phyloP scores from a whole-genome alignment of 2,113 vertebrate genomes.

The Oreocharis arfaki region DNA sequence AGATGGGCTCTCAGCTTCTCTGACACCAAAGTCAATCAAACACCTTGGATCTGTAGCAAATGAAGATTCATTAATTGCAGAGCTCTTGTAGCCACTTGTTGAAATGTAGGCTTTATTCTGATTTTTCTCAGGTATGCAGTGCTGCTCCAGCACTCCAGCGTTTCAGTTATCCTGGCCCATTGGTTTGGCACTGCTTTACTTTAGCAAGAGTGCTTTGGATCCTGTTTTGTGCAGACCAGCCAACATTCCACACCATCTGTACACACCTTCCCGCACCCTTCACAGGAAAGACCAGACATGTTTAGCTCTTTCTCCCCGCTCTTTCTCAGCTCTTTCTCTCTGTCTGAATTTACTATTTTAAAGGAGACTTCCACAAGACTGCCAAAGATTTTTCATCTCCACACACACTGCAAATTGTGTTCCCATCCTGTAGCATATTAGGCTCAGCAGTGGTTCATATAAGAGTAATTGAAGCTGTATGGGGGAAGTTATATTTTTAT shows the following conservation, averaged over 20 bases:
- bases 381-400: background rate
- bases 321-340: background rate
- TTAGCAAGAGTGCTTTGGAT: background rate
- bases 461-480: background rate
- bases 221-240: background rate
- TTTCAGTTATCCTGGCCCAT: background rate
- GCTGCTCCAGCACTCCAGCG: background rate
- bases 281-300: background rate
- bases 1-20: background rate
- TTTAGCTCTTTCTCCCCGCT: background rate
- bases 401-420: background rate
- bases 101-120: background rate
- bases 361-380: background rate
- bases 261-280: background rate
- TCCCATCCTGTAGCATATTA: background rate
- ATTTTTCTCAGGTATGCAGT: background rate
- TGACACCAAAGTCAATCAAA: background rate
- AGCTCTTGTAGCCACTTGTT: background rate
- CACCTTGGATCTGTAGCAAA: background rate
- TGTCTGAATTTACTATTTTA: background rate
- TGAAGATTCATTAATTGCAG: background rate
- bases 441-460: background rate
- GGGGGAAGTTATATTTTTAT: background rate
- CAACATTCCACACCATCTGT: background rate
- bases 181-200: background rate